Evolutionary conservation across 2,797 vertebrate genomes (phyloP), one percentile per base, ranked within the genome.

Genomic region (Synanceia verrucosa): DNA sequence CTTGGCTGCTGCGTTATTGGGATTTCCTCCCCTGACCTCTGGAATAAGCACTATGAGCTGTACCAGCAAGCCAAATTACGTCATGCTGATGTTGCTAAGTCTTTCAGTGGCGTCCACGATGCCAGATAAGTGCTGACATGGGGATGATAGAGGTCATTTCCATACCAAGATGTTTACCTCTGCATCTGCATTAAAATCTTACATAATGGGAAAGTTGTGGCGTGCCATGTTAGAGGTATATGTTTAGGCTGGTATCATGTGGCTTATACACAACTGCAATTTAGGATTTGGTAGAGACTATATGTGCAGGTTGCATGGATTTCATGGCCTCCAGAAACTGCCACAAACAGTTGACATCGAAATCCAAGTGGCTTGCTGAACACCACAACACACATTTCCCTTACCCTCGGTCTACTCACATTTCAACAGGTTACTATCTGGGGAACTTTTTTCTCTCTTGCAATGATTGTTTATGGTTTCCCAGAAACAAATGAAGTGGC

Each of bases 1-100:
- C 89, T 99, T 1, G 95, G 95, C 70, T 99, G 98, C 91, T 99
- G 98, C 26, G 86, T 97, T 29, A 96, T 99, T 31, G 97, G 95
- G 39, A 43, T 93, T 14, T 83, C 91, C 52, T 88, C 78, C 10
- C 76, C 92, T 1, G 84, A 29, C 55, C 85, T 87, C 73, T 99
- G 97, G 97, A 88, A 90, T 24, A 85, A 51, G 36, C 39, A 78
- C 4, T 13, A 52, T 3, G 37, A 76, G 55, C 21, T n/a, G 52
- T 68, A 39, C 2, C 37, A 39, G 37, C 0, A 37, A 39, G 16
- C 16, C 6, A 41, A 19, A 41, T 41, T 0, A 41, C 39, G 18
- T 33, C 31, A 33, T 9, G 31, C 8, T 33, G 7, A 33, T 6
- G 28, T 9, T n/a, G 39, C n/a, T 16, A 41, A 41, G 39, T 41